Evolutionary conservation across 2,888 invertebrate species (phyloP).

Genomic region (Suillia variegata): DNA sequence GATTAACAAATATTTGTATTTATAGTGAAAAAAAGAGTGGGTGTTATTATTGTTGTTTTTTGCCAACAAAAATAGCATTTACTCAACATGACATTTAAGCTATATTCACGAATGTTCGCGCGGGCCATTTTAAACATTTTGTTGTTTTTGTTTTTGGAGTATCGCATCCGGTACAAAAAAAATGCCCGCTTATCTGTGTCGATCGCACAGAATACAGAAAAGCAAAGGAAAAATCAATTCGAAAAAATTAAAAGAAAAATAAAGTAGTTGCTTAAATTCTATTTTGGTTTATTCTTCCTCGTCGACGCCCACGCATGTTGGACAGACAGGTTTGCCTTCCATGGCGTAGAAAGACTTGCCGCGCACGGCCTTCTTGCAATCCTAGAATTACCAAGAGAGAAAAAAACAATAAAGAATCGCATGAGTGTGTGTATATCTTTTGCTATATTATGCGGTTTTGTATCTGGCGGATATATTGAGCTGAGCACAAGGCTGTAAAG

Average conservation of each 20-base stretch:
- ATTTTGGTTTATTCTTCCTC: slow-evolving; percentile 70
- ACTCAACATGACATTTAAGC: no score
- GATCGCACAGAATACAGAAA: no score
- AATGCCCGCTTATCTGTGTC: no score
- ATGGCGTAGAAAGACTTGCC: slow-evolving; percentile 97
- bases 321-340: slow-evolving; percentile 96
- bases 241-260: slow-evolving; percentile 16
- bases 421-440: not conserved
- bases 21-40: not conserved
- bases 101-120: slow-evolving; percentile 34
- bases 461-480: not conserved
- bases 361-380: slow-evolving; percentile 90
- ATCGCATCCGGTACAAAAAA: no score
- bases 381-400: slow-evolving; percentile 68
- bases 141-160: no score
- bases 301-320: slow-evolving; percentile 88
- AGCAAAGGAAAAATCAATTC: slow-evolving; percentile 23
- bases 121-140: no score
- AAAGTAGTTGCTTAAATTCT: slow-evolving; percentile 33
- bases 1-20: slow-evolving; percentile 10
- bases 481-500: not conserved
- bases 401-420: no score
- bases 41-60: slow-evolving; percentile 1
- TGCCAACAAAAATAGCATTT: slow-evolving; percentile 48
- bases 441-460: not conserved